These are phyloP conservation scores for Glareola pratincola DNA, from an alignment of 2,113 vertebrate genomes.

Conservation along the genomic window DNA sequence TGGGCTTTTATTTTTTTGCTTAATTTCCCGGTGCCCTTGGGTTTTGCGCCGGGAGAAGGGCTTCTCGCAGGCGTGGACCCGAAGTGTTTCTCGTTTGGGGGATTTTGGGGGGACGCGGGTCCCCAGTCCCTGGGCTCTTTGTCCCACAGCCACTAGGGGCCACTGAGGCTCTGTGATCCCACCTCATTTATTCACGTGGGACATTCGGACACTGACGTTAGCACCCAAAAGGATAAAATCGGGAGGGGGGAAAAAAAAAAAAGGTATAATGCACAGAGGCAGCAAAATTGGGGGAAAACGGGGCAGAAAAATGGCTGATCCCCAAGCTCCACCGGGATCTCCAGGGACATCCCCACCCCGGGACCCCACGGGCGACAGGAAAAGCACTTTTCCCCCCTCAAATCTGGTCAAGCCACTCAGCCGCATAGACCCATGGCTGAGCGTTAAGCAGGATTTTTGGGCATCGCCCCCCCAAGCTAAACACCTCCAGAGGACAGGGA, in stretches of 20 bases:
- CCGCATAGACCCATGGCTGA: not conserved
- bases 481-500: not conserved
- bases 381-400: not conserved
- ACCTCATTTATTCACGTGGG: not conserved
- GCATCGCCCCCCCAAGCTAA: accelerated
- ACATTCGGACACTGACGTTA: accelerated
- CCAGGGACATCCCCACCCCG: accelerated
- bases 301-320: not conserved
- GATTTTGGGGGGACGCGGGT: accelerated
- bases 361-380: accelerated
- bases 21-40: not conserved
- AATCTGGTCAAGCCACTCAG: not conserved
- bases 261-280: not conserved
- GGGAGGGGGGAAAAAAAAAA: accelerated
- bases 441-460: not conserved
- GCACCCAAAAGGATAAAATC: not conserved
- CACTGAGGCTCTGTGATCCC: constrained; percentile 47
- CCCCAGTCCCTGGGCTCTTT: not conserved
- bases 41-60: accelerated
- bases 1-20: not conserved
- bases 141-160: constrained; percentile 73
- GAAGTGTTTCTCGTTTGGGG: accelerated
- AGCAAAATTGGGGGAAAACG: accelerated
- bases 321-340: not conserved
- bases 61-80: accelerated